These are phyloP conservation scores for Cricetomys ansorgei DNA, from an alignment of 2,113 vertebrate genomes.

Conservation along the genomic window DNA sequence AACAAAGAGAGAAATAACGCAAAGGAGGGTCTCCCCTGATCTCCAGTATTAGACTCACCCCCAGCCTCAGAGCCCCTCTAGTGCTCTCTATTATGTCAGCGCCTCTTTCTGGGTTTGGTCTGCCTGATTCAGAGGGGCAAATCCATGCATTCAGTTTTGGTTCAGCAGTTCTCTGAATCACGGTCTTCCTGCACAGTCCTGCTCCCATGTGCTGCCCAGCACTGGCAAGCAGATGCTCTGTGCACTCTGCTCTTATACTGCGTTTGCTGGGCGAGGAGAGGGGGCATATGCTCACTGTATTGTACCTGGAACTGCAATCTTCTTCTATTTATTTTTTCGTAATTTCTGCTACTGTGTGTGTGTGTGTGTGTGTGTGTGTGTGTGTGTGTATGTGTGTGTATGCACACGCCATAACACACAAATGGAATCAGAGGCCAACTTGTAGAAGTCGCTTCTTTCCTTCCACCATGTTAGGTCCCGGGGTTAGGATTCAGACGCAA, in stretches of 20 bases:
- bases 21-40: not conserved
- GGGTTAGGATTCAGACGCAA: not conserved
- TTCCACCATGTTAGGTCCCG: not conserved
- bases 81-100: not conserved
- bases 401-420: not conserved
- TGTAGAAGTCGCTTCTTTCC: not conserved
- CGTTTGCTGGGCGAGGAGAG: rapidly evolving
- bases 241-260: rapidly evolving
- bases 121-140: not conserved
- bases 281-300: rapidly evolving
- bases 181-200: not conserved
- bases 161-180: not conserved
- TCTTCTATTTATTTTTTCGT: not conserved
- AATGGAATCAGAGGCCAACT: not conserved
- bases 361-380: not conserved
- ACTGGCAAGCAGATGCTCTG: not conserved
- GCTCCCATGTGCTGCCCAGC: not conserved
- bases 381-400: not conserved
- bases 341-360: not conserved
- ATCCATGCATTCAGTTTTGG: rapidly evolving
- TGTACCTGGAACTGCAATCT: not conserved
- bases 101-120: too few species aligned
- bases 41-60: not conserved
- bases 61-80: too few species aligned
- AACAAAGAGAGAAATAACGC: not conserved